A percentile compares a stretch with the other conserved stretches of the same genome.
Evolutionary conservation across 2,797 vertebrate species (phyloP).

Genomic region (Echiichthys vipera): DNA sequence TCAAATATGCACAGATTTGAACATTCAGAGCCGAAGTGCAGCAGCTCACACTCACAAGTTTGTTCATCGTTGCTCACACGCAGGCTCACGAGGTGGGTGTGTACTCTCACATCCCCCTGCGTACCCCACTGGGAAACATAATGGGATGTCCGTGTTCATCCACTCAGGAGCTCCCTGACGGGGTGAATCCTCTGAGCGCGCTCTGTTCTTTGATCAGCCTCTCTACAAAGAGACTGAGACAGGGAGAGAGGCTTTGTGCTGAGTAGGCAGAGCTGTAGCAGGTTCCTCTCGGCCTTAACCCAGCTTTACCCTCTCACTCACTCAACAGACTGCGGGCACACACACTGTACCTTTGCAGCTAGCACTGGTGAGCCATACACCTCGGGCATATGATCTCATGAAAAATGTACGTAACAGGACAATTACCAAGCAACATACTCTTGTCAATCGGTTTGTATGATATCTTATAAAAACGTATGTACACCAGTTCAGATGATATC

Average conservation of each 20-base stretch:
- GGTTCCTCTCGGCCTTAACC: constrained; percentile 62
- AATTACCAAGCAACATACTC: too few species aligned
- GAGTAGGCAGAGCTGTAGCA: constrained; percentile 60
- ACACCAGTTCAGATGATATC: too few species aligned
- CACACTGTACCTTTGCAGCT: constrained; percentile 1
- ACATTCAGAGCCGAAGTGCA: neutral
- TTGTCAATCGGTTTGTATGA: too few species aligned
- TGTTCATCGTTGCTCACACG: constrained; percentile 18
- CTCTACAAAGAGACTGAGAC: constrained; percentile 60
- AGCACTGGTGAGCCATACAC: neutral
- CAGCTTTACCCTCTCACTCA: constrained; percentile 54
- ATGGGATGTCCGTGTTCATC: constrained; percentile 66
- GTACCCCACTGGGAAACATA: constrained; percentile 49
- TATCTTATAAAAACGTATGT: too few species aligned
- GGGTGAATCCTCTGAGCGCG: constrained; percentile 58
- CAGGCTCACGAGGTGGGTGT: neutral
- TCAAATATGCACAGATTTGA: constrained; percentile 37
- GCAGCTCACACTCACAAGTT: constrained; percentile 18
- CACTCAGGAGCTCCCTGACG: constrained; percentile 57
- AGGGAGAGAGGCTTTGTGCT: constrained; percentile 67
- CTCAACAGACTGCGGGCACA: constrained; percentile 38
- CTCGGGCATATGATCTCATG: neutral
- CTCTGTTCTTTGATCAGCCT: constrained; percentile 66
- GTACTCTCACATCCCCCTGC: constrained; percentile 8
- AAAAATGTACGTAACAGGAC: neutral